These are phyloP conservation scores for Anthrax anthrax DNA, from an alignment of 2,888 invertebrate species.

Conservation along the genomic window DNA sequence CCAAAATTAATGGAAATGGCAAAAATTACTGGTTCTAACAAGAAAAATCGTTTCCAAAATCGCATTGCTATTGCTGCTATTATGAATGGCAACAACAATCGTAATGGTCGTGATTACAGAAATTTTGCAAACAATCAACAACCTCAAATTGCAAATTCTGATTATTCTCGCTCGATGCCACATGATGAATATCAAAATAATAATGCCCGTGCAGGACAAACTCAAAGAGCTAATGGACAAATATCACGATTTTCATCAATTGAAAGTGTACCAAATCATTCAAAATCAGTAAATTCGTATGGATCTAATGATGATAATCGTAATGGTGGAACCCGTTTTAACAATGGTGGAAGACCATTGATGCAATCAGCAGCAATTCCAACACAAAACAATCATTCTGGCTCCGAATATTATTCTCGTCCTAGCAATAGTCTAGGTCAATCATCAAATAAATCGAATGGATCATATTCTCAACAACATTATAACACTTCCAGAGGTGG, in stretches of 20 bases:
- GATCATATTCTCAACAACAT: constrained; percentile 1
- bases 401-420: not conserved
- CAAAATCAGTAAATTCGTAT: not conserved
- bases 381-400: constrained; percentile 9
- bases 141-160: not conserved
- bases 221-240: constrained; percentile 19
- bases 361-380: constrained; percentile 11
- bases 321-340: constrained; percentile 8
- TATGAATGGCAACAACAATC: constrained; percentile 8
- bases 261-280: not conserved
- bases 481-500: constrained; percentile 11
- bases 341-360: constrained; percentile 10
- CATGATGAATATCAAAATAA: not conserved
- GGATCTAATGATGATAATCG: constrained; percentile 8
- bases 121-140: not conserved
- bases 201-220: not conserved
- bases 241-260: constrained; percentile 18
- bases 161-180: not conserved
- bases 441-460: not conserved
- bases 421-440: not conserved
- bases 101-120: constrained; percentile 4
- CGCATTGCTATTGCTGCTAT: too few relatives aligned
- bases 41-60: constrained; percentile 18
- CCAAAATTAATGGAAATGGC: constrained; percentile 72
- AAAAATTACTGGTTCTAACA: constrained; percentile 21